Conservation (phyloP, 2,797 vertebrate species). For the Rhabdophis nuchalis region DNA sequence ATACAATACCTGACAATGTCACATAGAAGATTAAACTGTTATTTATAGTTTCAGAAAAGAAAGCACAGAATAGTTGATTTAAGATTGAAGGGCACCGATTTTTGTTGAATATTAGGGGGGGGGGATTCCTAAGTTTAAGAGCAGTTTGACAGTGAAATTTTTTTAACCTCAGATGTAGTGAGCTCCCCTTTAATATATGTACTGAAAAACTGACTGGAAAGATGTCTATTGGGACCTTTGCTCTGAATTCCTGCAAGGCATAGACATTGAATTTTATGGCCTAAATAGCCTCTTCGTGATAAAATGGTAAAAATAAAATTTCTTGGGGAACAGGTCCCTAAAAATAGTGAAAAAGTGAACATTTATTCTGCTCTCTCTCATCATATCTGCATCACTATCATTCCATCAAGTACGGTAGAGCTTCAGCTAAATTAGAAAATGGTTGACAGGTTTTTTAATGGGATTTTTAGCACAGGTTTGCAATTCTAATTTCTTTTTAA, state of each 20-base stretch:
- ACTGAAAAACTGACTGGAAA: background rate
- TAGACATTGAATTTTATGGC: background rate
- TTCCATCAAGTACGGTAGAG: too few relatives aligned
- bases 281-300: background rate
- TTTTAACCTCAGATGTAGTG: background rate
- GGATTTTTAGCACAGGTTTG: too few relatives aligned
- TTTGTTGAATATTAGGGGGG: background rate
- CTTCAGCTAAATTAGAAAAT: too few relatives aligned
- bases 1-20: background rate
- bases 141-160: background rate
- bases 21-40: background rate
- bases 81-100: background rate
- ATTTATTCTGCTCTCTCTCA: background rate
- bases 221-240: background rate
- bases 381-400: background rate
- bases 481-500: too few relatives aligned
- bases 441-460: too few relatives aligned
- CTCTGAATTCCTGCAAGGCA: background rate
- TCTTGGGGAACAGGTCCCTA: background rate
- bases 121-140: background rate
- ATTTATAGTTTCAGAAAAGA: background rate
- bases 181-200: background rate
- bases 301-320: background rate
- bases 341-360: background rate
- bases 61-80: background rate